These are phyloP conservation scores for Hyphantria cunea DNA, from an alignment of 1,140 invertebrate genomes.

Conservation along the genomic window DNA sequence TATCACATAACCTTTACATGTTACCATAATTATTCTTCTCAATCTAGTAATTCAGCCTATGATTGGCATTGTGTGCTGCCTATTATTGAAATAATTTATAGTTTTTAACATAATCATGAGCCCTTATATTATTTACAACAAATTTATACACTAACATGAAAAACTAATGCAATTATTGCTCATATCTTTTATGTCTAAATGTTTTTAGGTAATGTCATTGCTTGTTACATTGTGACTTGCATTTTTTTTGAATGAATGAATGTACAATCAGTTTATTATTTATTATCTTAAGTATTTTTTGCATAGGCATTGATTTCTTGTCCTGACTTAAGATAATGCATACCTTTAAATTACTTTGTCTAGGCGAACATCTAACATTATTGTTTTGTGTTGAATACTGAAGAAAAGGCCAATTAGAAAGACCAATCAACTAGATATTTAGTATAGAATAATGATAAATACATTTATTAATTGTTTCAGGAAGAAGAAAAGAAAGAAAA, in stretches of 20 bases:
- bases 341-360: background rate
- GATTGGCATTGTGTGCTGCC: background rate
- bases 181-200: background rate
- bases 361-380: background rate
- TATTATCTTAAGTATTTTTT: background rate
- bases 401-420: too few species aligned
- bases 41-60: background rate
- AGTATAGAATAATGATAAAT: too few species aligned
- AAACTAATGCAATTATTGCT: background rate
- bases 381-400: too few species aligned
- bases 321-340: background rate
- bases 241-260: background rate
- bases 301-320: background rate
- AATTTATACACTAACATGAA: too few species aligned
- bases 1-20: constrained; percentile 22
- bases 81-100: too few species aligned
- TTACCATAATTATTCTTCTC: background rate
- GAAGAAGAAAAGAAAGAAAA: constrained; percentile 80
- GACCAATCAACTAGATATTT: too few species aligned
- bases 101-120: too few species aligned
- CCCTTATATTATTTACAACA: too few species aligned
- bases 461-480: constrained; percentile 49
- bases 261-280: background rate
- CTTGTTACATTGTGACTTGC: constrained; percentile 4
- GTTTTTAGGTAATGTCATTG: background rate